Base-by-base conservation (phyloP, 1,140 invertebrate species). In the Trypoxylus dichotomus region DNA sequence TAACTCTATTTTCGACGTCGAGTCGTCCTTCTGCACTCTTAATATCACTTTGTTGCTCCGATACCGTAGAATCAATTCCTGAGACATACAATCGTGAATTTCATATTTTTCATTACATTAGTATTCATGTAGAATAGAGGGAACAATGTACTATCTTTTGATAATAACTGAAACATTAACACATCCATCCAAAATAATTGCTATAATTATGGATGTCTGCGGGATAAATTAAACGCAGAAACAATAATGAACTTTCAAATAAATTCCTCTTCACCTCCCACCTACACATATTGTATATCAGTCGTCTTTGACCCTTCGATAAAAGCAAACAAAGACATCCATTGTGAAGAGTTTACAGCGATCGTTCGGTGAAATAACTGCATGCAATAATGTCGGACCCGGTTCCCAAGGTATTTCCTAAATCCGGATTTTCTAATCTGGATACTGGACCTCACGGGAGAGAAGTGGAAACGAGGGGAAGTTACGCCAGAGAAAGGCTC, bases 401-500 rank as follows among this genome's bases (percentile, higher is more conserved):
- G 27, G 37, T 21, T 63, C 54, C 13, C 75, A 19, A 37, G 60
- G 71, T 76, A 80, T 80, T 80, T 80, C 79, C 79, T 78, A 54
- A 68, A 80, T 76, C 68, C 77, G 77, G 60, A 76, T 76, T 42
- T 37, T 77, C 76, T 78, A 78, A 78, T 80, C 79, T 78, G 76
- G 72, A 37, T 68, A 29, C 19, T 47, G 79, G 75, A 76, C 71
- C 75, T 78, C 58, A 41, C 76, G 76, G 79, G 75, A 68, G 27
- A 13, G 60, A 11, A 24, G 21, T 27, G 60, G 27, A 79, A 78
- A 74, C 77, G 76, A 77, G 41, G 79, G 79, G 78, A 82, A 80
- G 77, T 79, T 78, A 15, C 77, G 75, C 15, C 24, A 27, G 60
- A 79, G 79, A 81, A 80, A 82, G 80, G 80, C 80, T 80, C 81